Base-by-base conservation (phyloP, 2,113 vertebrate species). In the Zingel zingel region DNA sequence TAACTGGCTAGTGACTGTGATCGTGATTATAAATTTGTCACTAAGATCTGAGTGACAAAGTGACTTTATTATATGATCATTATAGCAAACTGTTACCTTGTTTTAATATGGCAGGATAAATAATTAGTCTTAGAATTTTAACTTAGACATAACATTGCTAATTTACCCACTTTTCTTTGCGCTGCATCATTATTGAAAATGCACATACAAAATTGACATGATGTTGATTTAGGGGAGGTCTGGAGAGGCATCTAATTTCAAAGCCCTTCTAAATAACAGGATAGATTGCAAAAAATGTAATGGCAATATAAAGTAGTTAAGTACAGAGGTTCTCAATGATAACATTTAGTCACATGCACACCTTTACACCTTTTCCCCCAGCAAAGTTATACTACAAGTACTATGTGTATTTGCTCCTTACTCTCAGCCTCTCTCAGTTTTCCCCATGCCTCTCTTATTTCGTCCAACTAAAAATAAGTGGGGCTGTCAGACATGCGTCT, bases 391-490 rank as follows among this genome's bases (percentile, higher is more conserved):
- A 59, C 45, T 30, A 18, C 4, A 18, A 39, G 12, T 45, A 64
- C 30, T 30, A 8, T 62, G 45, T 33, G 14, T 18, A 51, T 43
- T 50, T 57, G 39, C 50, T 77, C 23, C 39, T 57, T 27, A 39
- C 23, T 63, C 61, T 61, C 61, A 6, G 15, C 25, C 50, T 50
- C 11, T 27, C 61, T 77, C 51, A 47, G 53, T 67, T 79, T 69
- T 61, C 73, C 30, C 6, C 43, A 58, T 68, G 58, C 77, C 56
- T 84, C 75, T 82, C 79, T 82, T 33, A 76, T 83, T 81, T 77
- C 27, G 0, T 58, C 19, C 27, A 64, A 56, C 88, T 83, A 85
- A 87, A 88, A 81, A 87, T 81, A 92, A 83, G 64, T 13, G 23
- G 18, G 25, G 36, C 27, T 62, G 64, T 68, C 59, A 62, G 80